Percentiles rank a stretch among this genome's conserved stretches.
phyloP scores from a whole-genome alignment of 2,888 invertebrate species.

The Diplazon laetatorius region DNA sequence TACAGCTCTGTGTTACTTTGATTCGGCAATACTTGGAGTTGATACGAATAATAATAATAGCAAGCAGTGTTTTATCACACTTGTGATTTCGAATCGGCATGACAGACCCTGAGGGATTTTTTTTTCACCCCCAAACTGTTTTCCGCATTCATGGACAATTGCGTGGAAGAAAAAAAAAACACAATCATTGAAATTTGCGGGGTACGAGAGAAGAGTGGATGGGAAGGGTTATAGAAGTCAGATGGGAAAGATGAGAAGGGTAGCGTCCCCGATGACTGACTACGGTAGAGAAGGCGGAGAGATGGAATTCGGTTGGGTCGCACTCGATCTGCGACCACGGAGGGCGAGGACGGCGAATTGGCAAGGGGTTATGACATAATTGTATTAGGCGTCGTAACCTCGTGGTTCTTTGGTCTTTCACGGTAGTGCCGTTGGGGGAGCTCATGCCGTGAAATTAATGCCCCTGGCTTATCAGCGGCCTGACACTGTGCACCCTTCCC shows the following conservation, averaged over 20 bases:
- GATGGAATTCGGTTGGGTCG: constrained; percentile 21
- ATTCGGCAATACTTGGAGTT: no score
- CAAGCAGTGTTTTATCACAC: no score
- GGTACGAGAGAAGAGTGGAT: no score
- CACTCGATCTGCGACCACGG: constrained; percentile 55
- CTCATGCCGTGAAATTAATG: constrained; percentile 79
- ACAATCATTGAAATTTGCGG: no score
- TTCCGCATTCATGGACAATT: background rate
- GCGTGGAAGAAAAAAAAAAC: no score
- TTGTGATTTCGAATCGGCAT: no score
- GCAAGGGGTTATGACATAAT: constrained; percentile 81
- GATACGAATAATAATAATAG: no score
- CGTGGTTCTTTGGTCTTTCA: constrained; percentile 32
- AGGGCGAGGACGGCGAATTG: constrained; percentile 69
- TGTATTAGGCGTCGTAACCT: constrained; percentile 77
- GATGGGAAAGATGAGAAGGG: constrained; percentile 29
- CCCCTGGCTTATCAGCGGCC: constrained; percentile 81
- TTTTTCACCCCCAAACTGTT: background rate
- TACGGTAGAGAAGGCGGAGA: constrained; percentile 23
- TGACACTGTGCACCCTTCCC: constrained; percentile 78
- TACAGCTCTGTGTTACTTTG: no score
- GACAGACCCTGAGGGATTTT: background rate
- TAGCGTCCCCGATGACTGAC: constrained; percentile 30
- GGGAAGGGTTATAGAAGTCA: background rate
- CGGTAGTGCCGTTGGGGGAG: constrained; percentile 70